Percentiles rank a stretch among this genome's conserved stretches.
Conservation (phyloP, 2,888 invertebrate species). For the Dynastes tityus region DNA sequence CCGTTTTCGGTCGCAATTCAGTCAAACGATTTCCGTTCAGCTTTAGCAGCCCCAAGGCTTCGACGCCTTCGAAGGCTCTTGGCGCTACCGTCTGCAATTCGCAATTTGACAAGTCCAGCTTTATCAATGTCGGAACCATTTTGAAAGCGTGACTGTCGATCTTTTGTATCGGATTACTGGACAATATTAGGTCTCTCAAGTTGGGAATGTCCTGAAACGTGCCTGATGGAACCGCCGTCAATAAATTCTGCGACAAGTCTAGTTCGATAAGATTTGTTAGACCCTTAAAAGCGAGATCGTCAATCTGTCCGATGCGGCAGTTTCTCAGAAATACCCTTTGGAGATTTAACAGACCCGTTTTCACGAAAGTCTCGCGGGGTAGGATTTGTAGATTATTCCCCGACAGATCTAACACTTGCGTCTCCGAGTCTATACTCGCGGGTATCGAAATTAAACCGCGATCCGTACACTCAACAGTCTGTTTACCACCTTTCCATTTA, state of each 20-base stretch:
- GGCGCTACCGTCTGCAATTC: constrained; percentile 85
- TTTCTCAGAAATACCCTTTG: constrained; percentile 89
- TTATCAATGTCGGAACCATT: constrained; percentile 83
- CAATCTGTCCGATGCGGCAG: constrained; percentile 90
- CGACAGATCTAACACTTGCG: constrained; percentile 92
- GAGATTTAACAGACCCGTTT: constrained; percentile 87
- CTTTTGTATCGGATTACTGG: constrained; percentile 87
- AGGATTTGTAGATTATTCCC: constrained; percentile 90
- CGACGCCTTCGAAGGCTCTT: constrained; percentile 84
- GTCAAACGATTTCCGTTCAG: constrained; percentile 86
- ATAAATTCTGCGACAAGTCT: constrained; percentile 88
- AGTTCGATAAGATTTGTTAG: constrained; percentile 92
- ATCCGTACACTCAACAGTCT: constrained; percentile 92
- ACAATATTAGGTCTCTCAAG: constrained; percentile 85
- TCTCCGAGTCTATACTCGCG: constrained; percentile 88
- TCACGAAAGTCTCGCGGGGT: constrained; percentile 86
- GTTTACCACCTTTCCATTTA: constrained; percentile 96
- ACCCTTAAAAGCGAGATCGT: constrained; percentile 87
- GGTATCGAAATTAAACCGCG: constrained; percentile 88
- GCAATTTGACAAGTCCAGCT: constrained; percentile 88
- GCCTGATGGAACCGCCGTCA: constrained; percentile 85
- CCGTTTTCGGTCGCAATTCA: constrained; percentile 81
- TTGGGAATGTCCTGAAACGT: constrained; percentile 87
- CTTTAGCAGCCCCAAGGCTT: constrained; percentile 84
- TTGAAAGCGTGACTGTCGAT: constrained; percentile 84